Percentiles rank a stretch among this genome's conserved stretches.
phyloP scores from a whole-genome alignment of 2,888 invertebrate genomes.

The Cantharis flavilabris region DNA sequence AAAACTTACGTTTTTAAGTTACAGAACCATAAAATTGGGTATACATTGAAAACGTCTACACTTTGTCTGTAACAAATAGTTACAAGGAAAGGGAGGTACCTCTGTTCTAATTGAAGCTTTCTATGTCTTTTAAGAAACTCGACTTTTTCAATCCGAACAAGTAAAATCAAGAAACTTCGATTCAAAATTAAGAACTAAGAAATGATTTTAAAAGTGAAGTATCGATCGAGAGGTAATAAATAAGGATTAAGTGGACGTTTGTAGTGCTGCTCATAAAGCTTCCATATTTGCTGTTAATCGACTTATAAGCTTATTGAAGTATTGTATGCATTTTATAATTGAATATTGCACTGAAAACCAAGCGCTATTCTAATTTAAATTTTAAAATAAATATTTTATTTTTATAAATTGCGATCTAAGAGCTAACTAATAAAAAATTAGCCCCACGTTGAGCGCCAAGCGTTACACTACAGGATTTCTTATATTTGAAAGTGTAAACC shows the following conservation, averaged over 20 bases:
- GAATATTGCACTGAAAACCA: neutral
- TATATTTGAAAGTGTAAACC: too few relatives aligned
- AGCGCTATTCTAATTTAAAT: too few relatives aligned
- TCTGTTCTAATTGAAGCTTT: constrained; percentile 30
- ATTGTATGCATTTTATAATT: neutral
- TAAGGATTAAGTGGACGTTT: neutral
- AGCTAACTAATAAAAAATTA: too few relatives aligned
- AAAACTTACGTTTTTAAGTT: neutral
- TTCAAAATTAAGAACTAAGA: neutral
- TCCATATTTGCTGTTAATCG: neutral
- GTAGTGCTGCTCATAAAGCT: neutral
- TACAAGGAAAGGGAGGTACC: constrained; percentile 35
- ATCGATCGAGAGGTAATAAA: neutral
- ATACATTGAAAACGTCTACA: constrained; percentile 10
- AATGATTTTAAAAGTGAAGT: too few relatives aligned
- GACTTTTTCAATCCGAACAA: neutral
- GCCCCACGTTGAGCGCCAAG: too few relatives aligned
- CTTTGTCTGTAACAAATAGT: constrained; percentile 29
- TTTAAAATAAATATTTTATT: too few relatives aligned
- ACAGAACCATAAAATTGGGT: neutral
- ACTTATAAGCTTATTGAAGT: neutral
- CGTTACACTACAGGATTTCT: too few relatives aligned
- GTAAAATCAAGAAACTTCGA: neutral
- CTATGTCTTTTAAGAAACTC: constrained; percentile 6
- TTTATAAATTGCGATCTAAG: too few relatives aligned